Conservation (phyloP, 2,113 vertebrate species). For the Notarius quadriscutis region DNA sequence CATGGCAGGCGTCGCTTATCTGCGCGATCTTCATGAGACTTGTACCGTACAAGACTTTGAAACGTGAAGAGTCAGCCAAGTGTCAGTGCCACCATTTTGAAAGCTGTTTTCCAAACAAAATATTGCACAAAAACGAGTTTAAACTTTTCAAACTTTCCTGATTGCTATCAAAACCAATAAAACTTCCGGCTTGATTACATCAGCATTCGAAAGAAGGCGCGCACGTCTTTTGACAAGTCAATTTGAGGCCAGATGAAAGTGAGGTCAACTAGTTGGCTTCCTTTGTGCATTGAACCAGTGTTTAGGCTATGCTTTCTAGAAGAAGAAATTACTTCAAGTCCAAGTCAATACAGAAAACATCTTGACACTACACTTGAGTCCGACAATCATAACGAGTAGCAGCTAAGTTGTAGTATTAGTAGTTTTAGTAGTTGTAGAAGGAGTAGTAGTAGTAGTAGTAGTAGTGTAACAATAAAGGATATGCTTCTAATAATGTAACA, state of each 20-base stretch:
- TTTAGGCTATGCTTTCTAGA: background rate
- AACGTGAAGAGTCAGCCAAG: no score
- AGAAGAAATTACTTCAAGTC: background rate
- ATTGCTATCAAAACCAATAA: no score
- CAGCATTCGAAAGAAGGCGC: no score
- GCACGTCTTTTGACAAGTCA: background rate
- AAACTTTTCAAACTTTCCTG: no score
- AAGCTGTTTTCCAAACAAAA: no score
- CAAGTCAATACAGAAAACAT: background rate
- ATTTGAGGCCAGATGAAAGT: background rate
- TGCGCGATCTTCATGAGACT: no score
- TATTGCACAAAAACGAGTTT: no score
- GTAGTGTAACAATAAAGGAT: background rate
- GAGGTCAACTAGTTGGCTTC: background rate
- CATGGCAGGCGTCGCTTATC: no score
- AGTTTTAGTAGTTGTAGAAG: no score
- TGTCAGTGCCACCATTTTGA: no score
- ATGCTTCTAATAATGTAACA: background rate
- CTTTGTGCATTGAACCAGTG: background rate
- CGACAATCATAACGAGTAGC: background rate
- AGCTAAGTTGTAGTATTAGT: background rate
- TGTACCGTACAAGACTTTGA: no score
- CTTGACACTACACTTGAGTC: background rate
- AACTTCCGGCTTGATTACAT: no score
- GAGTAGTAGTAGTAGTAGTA: background rate